Base-by-base conservation (phyloP, 53 echinoderm and acorn worm species). In the Hippasteria phrygiana region DNA sequence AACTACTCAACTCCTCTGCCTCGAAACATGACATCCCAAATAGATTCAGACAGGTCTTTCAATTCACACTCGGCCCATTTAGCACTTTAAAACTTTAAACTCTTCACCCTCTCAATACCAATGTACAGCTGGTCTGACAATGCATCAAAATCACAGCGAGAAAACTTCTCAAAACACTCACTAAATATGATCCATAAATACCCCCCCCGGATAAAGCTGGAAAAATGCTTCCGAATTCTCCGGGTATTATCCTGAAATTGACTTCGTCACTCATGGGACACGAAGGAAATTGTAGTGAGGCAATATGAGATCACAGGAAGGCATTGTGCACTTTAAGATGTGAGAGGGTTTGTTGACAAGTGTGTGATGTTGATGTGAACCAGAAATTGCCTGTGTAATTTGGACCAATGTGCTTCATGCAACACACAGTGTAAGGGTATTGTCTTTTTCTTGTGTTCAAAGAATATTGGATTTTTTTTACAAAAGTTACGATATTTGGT, bases 161-260 rank as follows among this genome's bases (percentile, higher is more conserved):
- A 56, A 59, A n/a, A n/a, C n/a, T n/a, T n/a, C 26, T 59, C 59
- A 4, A 59, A 22, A n/a, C n/a, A n/a, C n/a, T n/a, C n/a, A n/a
- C n/a, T 5, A 46, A 85, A 85, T 85, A 33, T 48, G 85, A 85
- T 85, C 69, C 70, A 37, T 46, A 36, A 33, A 43, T 36, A 71
- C 31, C 85, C 71, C 85, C 71, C 53, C 70, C 34, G 85, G 85
- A 67, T 54, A 51, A 6, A 32, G 69, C 85, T 85, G 39, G 70
- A 67, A 70, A 70, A 85, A 85, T 85, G 85, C 71, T 5, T 69
- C 70, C 13, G 71, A 85, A 71, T 71, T 70, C 51, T 85, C 51
- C 10, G 3, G 38, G 69, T 22, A 85, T 53, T 35, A 35, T 35
- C 3, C 2, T 9, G 36, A 54, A 50, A 70, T 85, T 85, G 85